A percentile compares a stretch with the other conserved stretches of the same genome.
These are phyloP conservation scores for Cecropterus lyciades DNA, from an alignment of 1,140 invertebrate species.

Conservation along the genomic window DNA sequence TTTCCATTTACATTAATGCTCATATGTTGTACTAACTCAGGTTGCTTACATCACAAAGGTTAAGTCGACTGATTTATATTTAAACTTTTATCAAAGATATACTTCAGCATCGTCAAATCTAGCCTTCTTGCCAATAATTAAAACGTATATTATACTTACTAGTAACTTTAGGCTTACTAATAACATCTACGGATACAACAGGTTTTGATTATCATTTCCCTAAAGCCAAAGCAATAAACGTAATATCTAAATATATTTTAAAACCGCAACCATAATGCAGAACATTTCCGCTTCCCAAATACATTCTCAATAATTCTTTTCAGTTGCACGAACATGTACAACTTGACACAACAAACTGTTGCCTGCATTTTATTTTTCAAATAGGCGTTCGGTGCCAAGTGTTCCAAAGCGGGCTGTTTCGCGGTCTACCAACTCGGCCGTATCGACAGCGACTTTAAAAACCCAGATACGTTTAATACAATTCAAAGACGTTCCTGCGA, in stretches of 20 bases:
- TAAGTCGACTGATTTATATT: too few relatives aligned
- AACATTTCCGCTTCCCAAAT: slow-evolving; percentile 35
- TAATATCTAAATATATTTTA: slow-evolving; percentile 25
- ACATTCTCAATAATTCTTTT: slow-evolving; percentile 47
- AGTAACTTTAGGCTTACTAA: too few relatives aligned
- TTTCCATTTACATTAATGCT: slow-evolving; percentile 1
- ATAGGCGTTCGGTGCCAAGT: slow-evolving; percentile 66
- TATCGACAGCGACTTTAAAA: slow-evolving; percentile 64
- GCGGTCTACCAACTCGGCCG: slow-evolving; percentile 55
- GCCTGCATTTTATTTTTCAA: slow-evolving; percentile 72
- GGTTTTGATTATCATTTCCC: slow-evolving; percentile 7
- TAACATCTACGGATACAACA: not conserved
- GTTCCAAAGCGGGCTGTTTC: slow-evolving; percentile 54
- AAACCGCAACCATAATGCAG: slow-evolving; percentile 23
- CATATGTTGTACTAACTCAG: too few relatives aligned
- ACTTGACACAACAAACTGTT: slow-evolving; percentile 72
- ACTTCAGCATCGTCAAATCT: too few relatives aligned
- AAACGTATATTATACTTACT: too few relatives aligned
- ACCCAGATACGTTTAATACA: slow-evolving; percentile 69
- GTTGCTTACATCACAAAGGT: too few relatives aligned
- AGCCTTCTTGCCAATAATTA: too few relatives aligned
- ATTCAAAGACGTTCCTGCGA: slow-evolving; percentile 40
- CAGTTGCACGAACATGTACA: slow-evolving; percentile 47
- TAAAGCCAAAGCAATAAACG: slow-evolving; percentile 28
- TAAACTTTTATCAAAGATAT: too few relatives aligned